Percentiles rank a stretch among this genome's conserved stretches.
Evolutionary conservation across 2,113 vertebrate genomes (phyloP).

Genomic region (Cardinalis cardinalis): DNA sequence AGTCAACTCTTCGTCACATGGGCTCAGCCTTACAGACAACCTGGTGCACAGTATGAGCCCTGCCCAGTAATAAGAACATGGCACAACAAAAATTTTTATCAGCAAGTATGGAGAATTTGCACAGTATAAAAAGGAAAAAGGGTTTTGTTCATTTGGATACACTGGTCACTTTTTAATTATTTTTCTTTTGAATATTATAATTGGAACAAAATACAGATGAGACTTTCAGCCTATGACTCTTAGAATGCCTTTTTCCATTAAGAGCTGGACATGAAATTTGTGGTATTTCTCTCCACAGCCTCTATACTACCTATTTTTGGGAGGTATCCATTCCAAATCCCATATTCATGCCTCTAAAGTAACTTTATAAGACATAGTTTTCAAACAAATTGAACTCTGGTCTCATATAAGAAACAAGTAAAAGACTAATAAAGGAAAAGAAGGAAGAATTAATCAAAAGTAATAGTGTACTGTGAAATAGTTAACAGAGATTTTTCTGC

Average conservation of each 20-base stretch:
- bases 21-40: neutral
- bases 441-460: neutral
- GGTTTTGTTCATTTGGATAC: neutral
- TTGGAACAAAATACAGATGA: neutral
- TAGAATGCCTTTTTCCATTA: neutral
- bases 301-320: neutral
- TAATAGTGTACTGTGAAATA: neutral
- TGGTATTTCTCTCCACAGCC: neutral
- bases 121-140: neutral
- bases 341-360: neutral
- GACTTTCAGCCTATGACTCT: neutral
- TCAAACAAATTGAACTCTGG: neutral
- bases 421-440: neutral
- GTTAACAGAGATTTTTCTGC: neutral
- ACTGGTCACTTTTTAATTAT: neutral
- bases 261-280: neutral
- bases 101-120: neutral
- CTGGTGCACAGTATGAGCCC: fast-evolving
- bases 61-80: neutral
- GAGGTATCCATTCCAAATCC: neutral
- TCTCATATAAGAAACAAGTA: neutral
- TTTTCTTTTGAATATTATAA: neutral
- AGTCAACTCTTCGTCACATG: neutral
- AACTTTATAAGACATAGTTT: neutral
- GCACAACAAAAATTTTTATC: neutral